Evolutionary conservation across 1,140 invertebrate genomes (phyloP).

Genomic region (Neoseiulus cucumeris): DNA sequence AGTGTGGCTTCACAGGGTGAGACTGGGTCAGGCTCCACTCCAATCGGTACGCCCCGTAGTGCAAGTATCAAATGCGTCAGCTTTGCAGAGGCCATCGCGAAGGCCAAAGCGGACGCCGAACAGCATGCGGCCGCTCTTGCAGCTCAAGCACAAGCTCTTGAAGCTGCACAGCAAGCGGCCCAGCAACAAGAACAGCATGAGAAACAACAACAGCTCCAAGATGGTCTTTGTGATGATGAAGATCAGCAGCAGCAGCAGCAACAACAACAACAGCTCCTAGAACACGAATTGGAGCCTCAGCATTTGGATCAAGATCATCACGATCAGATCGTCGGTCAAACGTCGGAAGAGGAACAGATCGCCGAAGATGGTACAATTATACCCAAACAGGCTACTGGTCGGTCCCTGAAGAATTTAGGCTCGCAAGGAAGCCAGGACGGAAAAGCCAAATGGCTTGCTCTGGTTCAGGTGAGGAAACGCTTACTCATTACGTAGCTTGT

Average conservation of each 20-base stretch:
- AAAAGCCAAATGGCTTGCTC: slow-evolving; percentile 10
- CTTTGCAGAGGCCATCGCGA: slow-evolving; percentile 4
- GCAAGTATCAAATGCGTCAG: slow-evolving; percentile 10
- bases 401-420: neutral
- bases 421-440: slow-evolving; percentile 6
- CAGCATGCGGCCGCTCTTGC: neutral
- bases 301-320: too few relatives aligned
- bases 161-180: slow-evolving; percentile 4
- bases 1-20: slow-evolving; percentile 8
- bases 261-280: neutral
- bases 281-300: neutral
- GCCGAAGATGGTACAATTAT: neutral
- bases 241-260: neutral
- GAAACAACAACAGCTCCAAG: neutral
- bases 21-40: slow-evolving; percentile 1
- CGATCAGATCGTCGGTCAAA: neutral
- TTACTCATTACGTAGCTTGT: neutral
- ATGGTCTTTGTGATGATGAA: neutral
- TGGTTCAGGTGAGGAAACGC: neutral
- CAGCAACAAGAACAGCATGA: neutral
- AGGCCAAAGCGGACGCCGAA: slow-evolving; percentile 3
- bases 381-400: neutral
- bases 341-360: neutral
- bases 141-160: neutral
- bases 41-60: slow-evolving; percentile 2